Conservation (phyloP, 1,140 invertebrate species). For the Neelides sp. region DNA sequence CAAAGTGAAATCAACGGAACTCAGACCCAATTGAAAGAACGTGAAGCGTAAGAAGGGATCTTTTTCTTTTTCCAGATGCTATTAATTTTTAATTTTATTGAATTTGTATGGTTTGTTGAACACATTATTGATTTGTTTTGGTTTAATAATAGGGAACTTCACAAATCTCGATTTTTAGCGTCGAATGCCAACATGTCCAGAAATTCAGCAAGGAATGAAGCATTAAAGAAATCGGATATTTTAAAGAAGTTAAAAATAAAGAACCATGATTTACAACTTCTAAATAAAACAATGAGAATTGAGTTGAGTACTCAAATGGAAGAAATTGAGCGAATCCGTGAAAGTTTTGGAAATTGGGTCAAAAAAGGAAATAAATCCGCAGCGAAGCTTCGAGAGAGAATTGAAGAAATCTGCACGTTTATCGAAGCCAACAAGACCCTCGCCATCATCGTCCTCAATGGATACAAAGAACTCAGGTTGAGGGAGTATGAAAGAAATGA, state of each 20-base stretch:
- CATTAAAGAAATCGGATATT: constrained; percentile 4
- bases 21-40: constrained; percentile 12
- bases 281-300: constrained; percentile 15
- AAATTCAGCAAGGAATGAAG: constrained; percentile 23
- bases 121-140: too few species aligned
- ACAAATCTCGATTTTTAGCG: constrained; percentile 17
- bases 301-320: constrained; percentile 9
- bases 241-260: constrained; percentile 4
- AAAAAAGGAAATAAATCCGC: constrained; percentile 5
- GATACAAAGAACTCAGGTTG: constrained; percentile 9
- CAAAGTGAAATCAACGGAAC: constrained; percentile 18
- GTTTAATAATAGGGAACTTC: constrained; percentile 10
- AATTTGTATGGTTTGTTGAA: too few species aligned
- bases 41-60: background rate
- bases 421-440: constrained; percentile 21
- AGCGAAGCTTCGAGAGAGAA: constrained; percentile 15
- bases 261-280: constrained; percentile 14
- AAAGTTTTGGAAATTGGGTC: constrained; percentile 11
- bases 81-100: too few species aligned
- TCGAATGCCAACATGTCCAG: constrained; percentile 17
- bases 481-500: constrained; percentile 26
- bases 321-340: constrained; percentile 9
- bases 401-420: constrained; percentile 25
- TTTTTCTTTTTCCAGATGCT: too few species aligned
- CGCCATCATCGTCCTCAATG: constrained; percentile 20